Evolutionary conservation across 1,140 invertebrate species (phyloP), one percentile per base, ranked within the genome.

Genomic region (Rhyzopertha dominica): DNA sequence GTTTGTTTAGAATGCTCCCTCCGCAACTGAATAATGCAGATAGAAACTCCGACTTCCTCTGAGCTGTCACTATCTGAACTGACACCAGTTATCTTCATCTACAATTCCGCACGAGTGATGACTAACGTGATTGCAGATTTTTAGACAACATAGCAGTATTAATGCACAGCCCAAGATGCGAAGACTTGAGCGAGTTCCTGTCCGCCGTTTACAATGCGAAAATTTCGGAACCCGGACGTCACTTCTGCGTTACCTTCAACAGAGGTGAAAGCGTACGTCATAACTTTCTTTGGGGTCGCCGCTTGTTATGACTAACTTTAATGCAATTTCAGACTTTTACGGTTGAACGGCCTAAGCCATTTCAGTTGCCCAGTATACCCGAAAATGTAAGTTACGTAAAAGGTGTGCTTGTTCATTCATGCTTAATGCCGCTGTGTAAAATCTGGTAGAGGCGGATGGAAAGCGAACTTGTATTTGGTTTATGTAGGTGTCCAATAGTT

Each of bases 371-470:
- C 23, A 90, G 84, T 70, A 94, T 96, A 74, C 92, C 92, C 34
- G 86, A 92, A 72, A 95, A 94, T 80, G 91, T 95, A 75, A 88
- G 87, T 80, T 47, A n/a, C n/a, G n/a, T n/a, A n/a, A n/a, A n/a
- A n/a, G n/a, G n/a, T n/a, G n/a, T n/a, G n/a, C n/a, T n/a, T n/a
- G n/a, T n/a, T n/a, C n/a, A n/a, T n/a, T n/a, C n/a, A n/a, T n/a
- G n/a, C n/a, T n/a, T n/a, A n/a, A n/a, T n/a, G n/a, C n/a, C n/a
- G n/a, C n/a, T n/a, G n/a, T n/a, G n/a, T n/a, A n/a, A n/a, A n/a
- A n/a, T n/a, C n/a, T n/a, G n/a, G n/a, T n/a, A n/a, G n/a, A n/a
- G n/a, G n/a, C n/a, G n/a, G n/a, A n/a, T n/a, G n/a, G n/a, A n/a
- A n/a, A n/a, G n/a, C n/a, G n/a, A n/a, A n/a, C n/a, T n/a, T n/a